Conservation (phyloP, 2,113 vertebrate genomes). For the Odocoileus virginianus region DNA sequence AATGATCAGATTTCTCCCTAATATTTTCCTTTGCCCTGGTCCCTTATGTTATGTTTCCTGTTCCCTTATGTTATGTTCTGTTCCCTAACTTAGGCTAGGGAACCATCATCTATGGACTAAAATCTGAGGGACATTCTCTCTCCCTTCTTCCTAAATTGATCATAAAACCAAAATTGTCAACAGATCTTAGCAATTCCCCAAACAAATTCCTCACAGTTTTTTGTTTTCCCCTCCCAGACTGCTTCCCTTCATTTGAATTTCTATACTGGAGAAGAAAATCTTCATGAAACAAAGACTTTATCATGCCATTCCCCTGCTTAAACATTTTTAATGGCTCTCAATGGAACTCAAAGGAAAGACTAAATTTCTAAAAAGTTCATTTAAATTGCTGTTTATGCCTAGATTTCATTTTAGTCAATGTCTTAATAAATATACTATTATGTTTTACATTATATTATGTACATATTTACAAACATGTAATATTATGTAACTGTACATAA, state of each 20-base stretch:
- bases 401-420: background rate
- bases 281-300: background rate
- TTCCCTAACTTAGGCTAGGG: background rate
- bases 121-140: background rate
- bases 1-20: background rate
- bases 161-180: background rate
- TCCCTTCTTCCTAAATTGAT: background rate
- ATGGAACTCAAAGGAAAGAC: background rate
- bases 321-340: background rate
- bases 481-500: background rate
- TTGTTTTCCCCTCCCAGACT: background rate
- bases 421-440: background rate
- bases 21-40: background rate
- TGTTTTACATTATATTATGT: background rate
- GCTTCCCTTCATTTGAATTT: background rate
- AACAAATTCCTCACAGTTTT: background rate
- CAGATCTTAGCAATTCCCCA: background rate
- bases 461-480: background rate
- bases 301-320: background rate
- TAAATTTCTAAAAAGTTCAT: background rate
- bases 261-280: background rate
- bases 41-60: background rate
- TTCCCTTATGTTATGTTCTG: background rate
- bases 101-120: background rate
- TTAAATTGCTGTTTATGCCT: background rate